These are phyloP conservation scores for Dryobotodes eremita DNA, from an alignment of 2,888 invertebrate species.

Conservation along the genomic window DNA sequence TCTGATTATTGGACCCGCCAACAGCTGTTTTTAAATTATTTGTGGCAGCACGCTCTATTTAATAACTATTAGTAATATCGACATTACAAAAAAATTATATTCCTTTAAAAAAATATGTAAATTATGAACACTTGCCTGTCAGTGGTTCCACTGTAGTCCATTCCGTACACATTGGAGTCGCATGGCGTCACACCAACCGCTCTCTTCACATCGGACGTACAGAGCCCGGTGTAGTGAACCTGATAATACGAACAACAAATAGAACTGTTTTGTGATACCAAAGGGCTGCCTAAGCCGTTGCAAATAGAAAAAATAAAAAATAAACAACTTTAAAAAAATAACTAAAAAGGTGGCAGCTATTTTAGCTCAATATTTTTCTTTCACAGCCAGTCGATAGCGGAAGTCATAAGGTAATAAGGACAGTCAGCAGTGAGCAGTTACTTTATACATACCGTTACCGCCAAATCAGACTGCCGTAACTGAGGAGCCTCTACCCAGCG, in stretches of 20 bases:
- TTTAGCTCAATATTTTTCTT: background rate
- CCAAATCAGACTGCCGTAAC: conserved; percentile 1
- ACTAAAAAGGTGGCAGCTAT: background rate
- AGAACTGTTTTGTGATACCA: background rate
- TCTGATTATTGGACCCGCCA: background rate
- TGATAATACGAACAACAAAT: conserved; percentile 28
- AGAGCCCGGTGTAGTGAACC: conserved; percentile 74
- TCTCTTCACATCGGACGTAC: conserved; percentile 5
- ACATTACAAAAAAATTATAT: background rate
- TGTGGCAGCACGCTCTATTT: background rate
- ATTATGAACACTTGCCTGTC: conserved; percentile 41
- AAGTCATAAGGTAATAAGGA: background rate
- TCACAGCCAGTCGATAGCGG: background rate
- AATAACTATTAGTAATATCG: background rate
- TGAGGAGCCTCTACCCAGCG: conserved; percentile 17
- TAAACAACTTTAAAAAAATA: background rate
- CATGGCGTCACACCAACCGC: background rate
- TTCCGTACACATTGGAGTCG: conserved; percentile 66
- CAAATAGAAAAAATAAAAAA: background rate
- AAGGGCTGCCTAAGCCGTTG: background rate
- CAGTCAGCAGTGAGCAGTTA: background rate
- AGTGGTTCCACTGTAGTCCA: conserved; percentile 79
- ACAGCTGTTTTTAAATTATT: background rate
- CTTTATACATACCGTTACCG: conserved; percentile 21
- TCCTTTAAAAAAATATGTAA: too few species aligned